Base-by-base conservation (phyloP, 2,113 vertebrate species). In the Phainopepla nitens region DNA sequence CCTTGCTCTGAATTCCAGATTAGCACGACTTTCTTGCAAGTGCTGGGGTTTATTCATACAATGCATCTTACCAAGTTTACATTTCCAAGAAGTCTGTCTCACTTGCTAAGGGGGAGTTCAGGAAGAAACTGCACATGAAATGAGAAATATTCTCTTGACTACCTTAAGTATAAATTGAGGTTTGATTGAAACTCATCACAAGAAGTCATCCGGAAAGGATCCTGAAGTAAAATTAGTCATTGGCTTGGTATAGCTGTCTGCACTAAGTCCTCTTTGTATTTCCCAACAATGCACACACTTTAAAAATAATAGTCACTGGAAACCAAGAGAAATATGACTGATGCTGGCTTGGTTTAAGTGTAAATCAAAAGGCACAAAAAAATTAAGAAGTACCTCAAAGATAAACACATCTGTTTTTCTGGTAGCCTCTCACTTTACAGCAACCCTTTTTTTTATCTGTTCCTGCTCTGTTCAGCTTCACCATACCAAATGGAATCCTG, bases 221-320 rank as follows among this genome's bases (percentile, higher is more conserved):
- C 5, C 58, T 49, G 80, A 90, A 95, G 75, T 73, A 90, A 95
- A 88, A 95, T 96, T 91, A 97, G 69, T 90, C 92, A 90, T 73
- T 17, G 47, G 19, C 33, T 29, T 79, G 33, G 54, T 89, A 77
- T 69, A 90, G 27, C 42, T 69, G 33, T 66, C 66, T 70, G 25
- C 22, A 69, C 35, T 53, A 47, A 76, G 29, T 50, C 58, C 13
- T 80, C 50, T 70, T 82, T 47, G 9, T 65, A 33, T 53, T 78
- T 77, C 83, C 31, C 49, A 88, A 54, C 45, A 94, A 82, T 27
- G 39, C n/a, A 89, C 45, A 76, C 16, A 60, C 27, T 86, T 72
- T 65, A 65, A 87, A 83, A 82, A 56, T 79, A 94, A 79, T 61
- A 79, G 79, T 28, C 11, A 66, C 39, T 2, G 16, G 35, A 79